phyloP scores from a whole-genome alignment of 2,888 invertebrate genomes.

The Thymelicus sylvestris region DNA sequence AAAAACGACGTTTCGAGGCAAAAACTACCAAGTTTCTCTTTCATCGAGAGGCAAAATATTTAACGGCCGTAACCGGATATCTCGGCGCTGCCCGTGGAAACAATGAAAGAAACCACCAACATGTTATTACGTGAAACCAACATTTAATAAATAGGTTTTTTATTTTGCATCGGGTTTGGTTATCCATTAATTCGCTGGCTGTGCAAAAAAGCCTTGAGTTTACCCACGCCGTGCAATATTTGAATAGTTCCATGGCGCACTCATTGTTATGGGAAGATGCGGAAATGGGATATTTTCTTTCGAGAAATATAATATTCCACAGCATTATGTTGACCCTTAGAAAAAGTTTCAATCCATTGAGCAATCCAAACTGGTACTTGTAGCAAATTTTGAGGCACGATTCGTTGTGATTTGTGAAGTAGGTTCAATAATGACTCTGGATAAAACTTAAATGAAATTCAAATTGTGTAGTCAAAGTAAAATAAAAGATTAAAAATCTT shows the following conservation, averaged over 20 bases:
- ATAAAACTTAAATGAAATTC: neutral
- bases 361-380: constrained; percentile 19
- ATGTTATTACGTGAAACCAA: constrained; percentile 84
- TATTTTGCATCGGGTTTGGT: constrained; percentile 79
- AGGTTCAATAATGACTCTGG: too few species aligned
- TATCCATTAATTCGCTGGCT: constrained; percentile 81
- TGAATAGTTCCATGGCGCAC: constrained; percentile 80
- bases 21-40: constrained; percentile 82
- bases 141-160: constrained; percentile 84
- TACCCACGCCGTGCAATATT: constrained; percentile 73
- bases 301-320: constrained; percentile 82
- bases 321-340: constrained; percentile 75
- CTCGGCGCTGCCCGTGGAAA: constrained; percentile 77
- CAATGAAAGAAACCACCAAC: constrained; percentile 82
- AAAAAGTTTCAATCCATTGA: constrained; percentile 65
- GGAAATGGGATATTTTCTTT: constrained; percentile 86
- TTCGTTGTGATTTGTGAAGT: too few species aligned
- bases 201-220: constrained; percentile 75
- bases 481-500: neutral
- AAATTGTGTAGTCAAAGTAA: neutral
- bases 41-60: constrained; percentile 82
- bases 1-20: constrained; percentile 76
- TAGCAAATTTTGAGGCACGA: constrained; percentile 6
- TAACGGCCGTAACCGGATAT: constrained; percentile 84
- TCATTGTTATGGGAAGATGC: constrained; percentile 84